phyloP scores from a whole-genome alignment of 1,140 invertebrate genomes.

The Brachionus calyciflorus region DNA sequence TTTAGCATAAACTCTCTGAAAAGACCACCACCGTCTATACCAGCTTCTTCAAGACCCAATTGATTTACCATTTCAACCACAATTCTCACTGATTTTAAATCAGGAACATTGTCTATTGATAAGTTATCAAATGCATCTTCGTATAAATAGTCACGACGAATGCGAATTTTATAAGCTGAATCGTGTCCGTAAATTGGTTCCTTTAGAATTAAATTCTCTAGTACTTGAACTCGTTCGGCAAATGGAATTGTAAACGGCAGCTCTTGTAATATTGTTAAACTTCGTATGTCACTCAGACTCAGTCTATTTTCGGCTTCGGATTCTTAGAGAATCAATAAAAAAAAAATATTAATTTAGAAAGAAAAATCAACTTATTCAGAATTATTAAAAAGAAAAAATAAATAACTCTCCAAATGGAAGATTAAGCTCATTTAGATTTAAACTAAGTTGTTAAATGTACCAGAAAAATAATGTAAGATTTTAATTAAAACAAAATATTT shows the following conservation, averaged over 20 bases:
- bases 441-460: not conserved
- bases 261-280: slow-evolving; percentile 80
- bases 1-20: slow-evolving; percentile 69
- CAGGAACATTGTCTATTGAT: slow-evolving; percentile 71
- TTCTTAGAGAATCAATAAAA: slow-evolving; percentile 53
- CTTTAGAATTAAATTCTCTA: slow-evolving; percentile 75
- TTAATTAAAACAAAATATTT: not conserved
- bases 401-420: too few relatives aligned
- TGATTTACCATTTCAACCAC: slow-evolving; percentile 74
- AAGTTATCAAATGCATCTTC: slow-evolving; percentile 95
- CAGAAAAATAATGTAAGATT: not conserved
- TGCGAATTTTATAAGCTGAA: slow-evolving; percentile 73
- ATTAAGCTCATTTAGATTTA: too few relatives aligned
- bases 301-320: slow-evolving; percentile 74
- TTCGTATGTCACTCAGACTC: slow-evolving; percentile 80
- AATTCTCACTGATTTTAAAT: not conserved
- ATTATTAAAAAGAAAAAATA: not conserved
- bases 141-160: slow-evolving; percentile 85
- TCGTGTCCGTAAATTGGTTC: slow-evolving; percentile 62
- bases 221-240: slow-evolving; percentile 72
- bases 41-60: slow-evolving; percentile 82
- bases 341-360: slow-evolving; percentile 46
- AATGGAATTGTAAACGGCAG: slow-evolving; percentile 90
- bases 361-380: slow-evolving; percentile 47
- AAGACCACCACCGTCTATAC: slow-evolving; percentile 90